phyloP scores from a whole-genome alignment of 1,140 invertebrate genomes.

The Coptotermes formosanus region DNA sequence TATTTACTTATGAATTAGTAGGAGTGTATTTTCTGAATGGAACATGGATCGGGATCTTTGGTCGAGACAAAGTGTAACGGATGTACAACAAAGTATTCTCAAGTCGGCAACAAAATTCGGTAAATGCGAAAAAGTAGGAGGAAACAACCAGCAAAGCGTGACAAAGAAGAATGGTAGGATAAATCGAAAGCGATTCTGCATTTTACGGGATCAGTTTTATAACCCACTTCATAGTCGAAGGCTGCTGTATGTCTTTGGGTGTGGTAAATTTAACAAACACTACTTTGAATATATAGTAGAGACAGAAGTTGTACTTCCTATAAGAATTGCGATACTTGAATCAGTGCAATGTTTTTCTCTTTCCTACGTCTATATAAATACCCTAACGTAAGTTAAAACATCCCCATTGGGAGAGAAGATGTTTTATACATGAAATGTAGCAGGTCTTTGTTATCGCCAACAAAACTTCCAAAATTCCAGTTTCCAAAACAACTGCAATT shows the following conservation, averaged over 20 bases:
- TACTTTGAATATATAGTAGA: not conserved
- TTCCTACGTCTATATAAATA: not conserved
- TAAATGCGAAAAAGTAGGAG: not conserved
- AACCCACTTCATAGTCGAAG: not conserved
- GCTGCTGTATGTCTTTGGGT: too few species aligned
- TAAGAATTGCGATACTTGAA: not conserved
- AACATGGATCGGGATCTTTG: too few species aligned
- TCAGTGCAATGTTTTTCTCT: not conserved
- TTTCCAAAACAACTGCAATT: not conserved
- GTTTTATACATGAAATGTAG: not conserved
- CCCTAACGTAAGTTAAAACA: not conserved
- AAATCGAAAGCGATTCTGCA: not conserved
- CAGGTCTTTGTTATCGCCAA: not conserved
- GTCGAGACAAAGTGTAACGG: not conserved
- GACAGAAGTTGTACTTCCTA: not conserved
- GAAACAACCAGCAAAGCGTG: not conserved
- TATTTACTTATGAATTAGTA: too few species aligned
- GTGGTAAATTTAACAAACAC: not conserved
- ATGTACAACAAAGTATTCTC: not conserved
- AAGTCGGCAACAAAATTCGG: not conserved
- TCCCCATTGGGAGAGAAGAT: not conserved
- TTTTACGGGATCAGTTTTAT: not conserved
- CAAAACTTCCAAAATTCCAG: not conserved
- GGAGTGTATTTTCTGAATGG: too few species aligned
- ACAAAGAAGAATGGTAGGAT: not conserved